Base-by-base conservation (phyloP, 2,113 vertebrate genomes). In the Mirza zaza region DNA sequence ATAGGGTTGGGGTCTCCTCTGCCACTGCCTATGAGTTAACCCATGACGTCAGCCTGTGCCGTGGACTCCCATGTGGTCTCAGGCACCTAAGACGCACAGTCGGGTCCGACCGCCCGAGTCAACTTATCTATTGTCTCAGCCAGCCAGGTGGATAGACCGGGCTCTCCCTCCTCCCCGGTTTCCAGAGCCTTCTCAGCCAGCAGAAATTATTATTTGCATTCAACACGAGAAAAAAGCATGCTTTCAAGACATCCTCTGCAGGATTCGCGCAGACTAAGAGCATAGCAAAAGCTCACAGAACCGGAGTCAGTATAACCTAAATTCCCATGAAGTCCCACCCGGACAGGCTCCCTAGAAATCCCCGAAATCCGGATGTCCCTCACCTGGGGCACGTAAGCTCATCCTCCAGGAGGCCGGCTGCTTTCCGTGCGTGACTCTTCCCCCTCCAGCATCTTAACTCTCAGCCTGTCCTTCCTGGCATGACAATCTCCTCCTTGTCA, bases 51-150 rank as follows among this genome's bases (percentile, higher is more conserved):
- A 39, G 20, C n/a, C 34, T 36, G 42, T 0, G 0, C 45, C 3
- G 18, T 0, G 9, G 17, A 9, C 12, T 34, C 1, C 0, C 8
- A 0, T 39, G 4, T 0, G 8, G 82, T 65, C 87, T 11, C 8
- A 20, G 1, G 39, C 12, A 13, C 4, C 10, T 5, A 21, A 36
- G 36, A 32, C 11, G 5, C 29, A 65, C 0, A 27, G 34, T 42
- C 13, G 18, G 90, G 20, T 20, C 1, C 20, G n/a, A 63, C 25
- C 32, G n/a, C 5, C 32, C 36, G 39, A n/a, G 50, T 48, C 32
- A 25, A 70, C 29, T 55, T 65, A 73, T 1, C 55, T 8, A 11
- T 0, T 13, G 18, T 27, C 82, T 77, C 25, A 29, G 73, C 27
- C 8, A 25, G 13, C 52, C 59, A 77, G 18, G 25, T 11, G 20